Evolutionary conservation across 2,888 invertebrate species (phyloP), one percentile per base, ranked within the genome.

Genomic region (Tanaodytes sp.): DNA sequence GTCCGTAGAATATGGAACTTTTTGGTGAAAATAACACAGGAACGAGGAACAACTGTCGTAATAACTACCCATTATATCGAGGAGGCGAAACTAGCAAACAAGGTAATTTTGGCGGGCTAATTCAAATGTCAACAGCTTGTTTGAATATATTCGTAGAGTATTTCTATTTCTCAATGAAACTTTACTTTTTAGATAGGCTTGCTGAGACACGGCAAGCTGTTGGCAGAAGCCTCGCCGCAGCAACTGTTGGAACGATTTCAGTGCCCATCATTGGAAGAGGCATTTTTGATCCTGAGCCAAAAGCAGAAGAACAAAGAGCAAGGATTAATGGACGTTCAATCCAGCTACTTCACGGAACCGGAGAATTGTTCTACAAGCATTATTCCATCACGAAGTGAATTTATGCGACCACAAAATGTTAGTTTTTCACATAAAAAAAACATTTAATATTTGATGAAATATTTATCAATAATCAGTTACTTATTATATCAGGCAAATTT

Each of bases 1-100:
- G n/a, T n/a, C n/a, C n/a, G n/a, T n/a, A 96, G 96, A 79, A 96
- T 97, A 79, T 97, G 97, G 97, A 89, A 92, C 68, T 92, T 93
- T 84, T 87, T 97, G 55, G 88, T 91, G 2, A 90, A 91, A 66
- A 87, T 94, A 57, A 91, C 95, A 0, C 86, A 88, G 70, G 88
- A 88, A 75, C 88, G 89, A 40, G 90, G 91, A 27, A 90, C 91
- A 64, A 92, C 96, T 5, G 92, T 97, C 52, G 91, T 97, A 63
- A 95, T 97, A 61, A 97, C 97, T 0, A 97, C 97, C 11, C 97
- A 97, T 86, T 97, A 97, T 80, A 96, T 97, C 65, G 97, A 97
- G 82, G 97, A 97, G 86, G 93, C 96, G 2, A 90, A 91, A 79
- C 91, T 92, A 81, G 93, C 94, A 2, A 89, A 93, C 81, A 90